These are phyloP conservation scores for Lycocerus yunnanus DNA, from an alignment of 2,888 invertebrate genomes.

Conservation along the genomic window DNA sequence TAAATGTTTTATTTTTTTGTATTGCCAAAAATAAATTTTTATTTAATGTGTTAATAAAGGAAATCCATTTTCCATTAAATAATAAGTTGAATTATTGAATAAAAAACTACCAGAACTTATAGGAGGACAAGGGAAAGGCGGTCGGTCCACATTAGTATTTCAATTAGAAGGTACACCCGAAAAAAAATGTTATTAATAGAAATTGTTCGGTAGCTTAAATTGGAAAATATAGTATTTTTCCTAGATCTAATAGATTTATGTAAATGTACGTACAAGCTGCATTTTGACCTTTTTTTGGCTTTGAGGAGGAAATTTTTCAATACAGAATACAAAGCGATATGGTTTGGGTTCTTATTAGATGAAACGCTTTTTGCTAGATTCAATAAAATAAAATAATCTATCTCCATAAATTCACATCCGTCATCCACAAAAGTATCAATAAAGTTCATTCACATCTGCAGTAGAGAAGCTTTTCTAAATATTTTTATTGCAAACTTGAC, in stretches of 20 bases:
- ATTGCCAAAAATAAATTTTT: too few relatives aligned
- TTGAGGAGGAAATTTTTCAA: background rate
- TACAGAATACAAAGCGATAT: background rate
- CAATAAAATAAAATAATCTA: background rate
- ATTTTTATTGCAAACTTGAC: background rate
- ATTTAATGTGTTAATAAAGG: too few relatives aligned
- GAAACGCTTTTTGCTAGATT: background rate
- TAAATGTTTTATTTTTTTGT: too few relatives aligned
- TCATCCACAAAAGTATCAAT: background rate
- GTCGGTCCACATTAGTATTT: too few relatives aligned
- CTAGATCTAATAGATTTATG: background rate
- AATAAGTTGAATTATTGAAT: background rate
- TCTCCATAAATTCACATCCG: background rate
- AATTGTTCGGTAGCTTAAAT: too few relatives aligned
- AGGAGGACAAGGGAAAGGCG: background rate
- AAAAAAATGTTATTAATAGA: background rate
- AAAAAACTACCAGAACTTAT: background rate
- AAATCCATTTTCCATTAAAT: background rate
- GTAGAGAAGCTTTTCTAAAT: background rate
- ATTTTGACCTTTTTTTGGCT: background rate
- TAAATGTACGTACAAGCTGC: too few relatives aligned
- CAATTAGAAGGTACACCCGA: too few relatives aligned
- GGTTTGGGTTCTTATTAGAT: background rate
- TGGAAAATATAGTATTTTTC: too few relatives aligned
- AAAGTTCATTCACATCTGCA: background rate